Base-by-base conservation (phyloP, 2,888 invertebrate genomes). In the Spodoptera littoralis region DNA sequence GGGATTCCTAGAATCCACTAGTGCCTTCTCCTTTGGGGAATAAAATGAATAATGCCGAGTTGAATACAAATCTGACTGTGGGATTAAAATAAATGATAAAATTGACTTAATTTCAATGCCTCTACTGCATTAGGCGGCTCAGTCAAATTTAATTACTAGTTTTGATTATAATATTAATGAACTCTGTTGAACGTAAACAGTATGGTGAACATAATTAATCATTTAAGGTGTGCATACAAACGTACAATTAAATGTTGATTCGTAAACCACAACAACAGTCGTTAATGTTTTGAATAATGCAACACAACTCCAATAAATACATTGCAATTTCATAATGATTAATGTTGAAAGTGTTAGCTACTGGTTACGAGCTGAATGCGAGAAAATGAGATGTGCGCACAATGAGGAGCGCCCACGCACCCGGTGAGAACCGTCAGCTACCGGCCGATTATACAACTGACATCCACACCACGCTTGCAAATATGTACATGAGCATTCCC, bases 331-430 rank as follows among this genome's bases (percentile, higher is more conserved):
- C 67, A 68, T 56, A 84, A 87, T 91, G 89, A 92, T 89, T 88
- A 89, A 91, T 90, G 87, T 84, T 81, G 82, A 84, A 80, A 79
- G 80, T 77, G 79, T 81, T 80, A 78, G 90, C 89, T 92, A 89
- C 91, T 87, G 89, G 87, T 87, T 84, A 81, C 77, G 81, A 82
- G 72, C 87, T 90, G 85, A 92, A 90, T 89, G 84, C 84, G 82
- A 89, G 90, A 88, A 89, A 90, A 92, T 91, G 90, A 92, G 91
- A 88, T 89, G 89, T 77, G 86, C 82, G 64, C 80, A 93, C 90
- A 93, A 92, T 90, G 85, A 85, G 76, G 69, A 82, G 81, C 90
- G 88, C 88, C 90, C 90, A 90, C 92, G 85, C 84, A 66, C 69
- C 78, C 79, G 81, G 63, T 84, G 84, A 73, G 78, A 86, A 81